Base-by-base conservation (phyloP, 2,888 invertebrate genomes). In the Malthinus seriepunctatus region DNA sequence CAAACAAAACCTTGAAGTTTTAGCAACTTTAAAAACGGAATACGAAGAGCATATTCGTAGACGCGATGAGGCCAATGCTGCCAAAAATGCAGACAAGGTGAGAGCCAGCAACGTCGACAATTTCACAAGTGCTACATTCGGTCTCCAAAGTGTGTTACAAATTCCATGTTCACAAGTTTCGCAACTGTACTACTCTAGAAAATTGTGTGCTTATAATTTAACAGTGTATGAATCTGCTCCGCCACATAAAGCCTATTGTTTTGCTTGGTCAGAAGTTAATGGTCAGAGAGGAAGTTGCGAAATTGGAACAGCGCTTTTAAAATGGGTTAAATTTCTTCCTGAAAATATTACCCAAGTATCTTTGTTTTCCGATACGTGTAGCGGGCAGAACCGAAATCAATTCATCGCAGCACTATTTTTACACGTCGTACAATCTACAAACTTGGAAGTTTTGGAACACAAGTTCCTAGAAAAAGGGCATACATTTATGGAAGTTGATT, bases 401-500 rank as follows among this genome's bases (percentile, higher is more conserved):
- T n/a, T n/a, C n/a, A n/a, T n/a, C n/a, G n/a, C n/a, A n/a, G n/a
- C n/a, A n/a, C n/a, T n/a, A n/a, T n/a, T n/a, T n/a, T n/a, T n/a
- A n/a, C n/a, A n/a, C n/a, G n/a, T n/a, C n/a, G n/a, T n/a, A n/a
- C n/a, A n/a, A n/a, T n/a, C n/a, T n/a, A n/a, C n/a, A n/a, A n/a
- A n/a, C n/a, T n/a, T n/a, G n/a, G n/a, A n/a, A n/a, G n/a, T n/a
- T n/a, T n/a, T n/a, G n/a, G n/a, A n/a, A n/a, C n/a, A n/a, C n/a
- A n/a, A n/a, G n/a, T n/a, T n/a, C n/a, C n/a, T n/a, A n/a, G n/a
- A n/a, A n/a, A n/a, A n/a, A n/a, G n/a, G 9, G 12, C 2, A 47
- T 15, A 10, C 47, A n/a, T 9, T 10, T 32, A 71, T 50, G 66
- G 65, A 69, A 46, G 62, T 56, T 7, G 67, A 67, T 46, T 54